These are phyloP conservation scores for Paramormyrops hopkinsi DNA, from an alignment of 2,797 vertebrate genomes.

Conservation along the genomic window DNA sequence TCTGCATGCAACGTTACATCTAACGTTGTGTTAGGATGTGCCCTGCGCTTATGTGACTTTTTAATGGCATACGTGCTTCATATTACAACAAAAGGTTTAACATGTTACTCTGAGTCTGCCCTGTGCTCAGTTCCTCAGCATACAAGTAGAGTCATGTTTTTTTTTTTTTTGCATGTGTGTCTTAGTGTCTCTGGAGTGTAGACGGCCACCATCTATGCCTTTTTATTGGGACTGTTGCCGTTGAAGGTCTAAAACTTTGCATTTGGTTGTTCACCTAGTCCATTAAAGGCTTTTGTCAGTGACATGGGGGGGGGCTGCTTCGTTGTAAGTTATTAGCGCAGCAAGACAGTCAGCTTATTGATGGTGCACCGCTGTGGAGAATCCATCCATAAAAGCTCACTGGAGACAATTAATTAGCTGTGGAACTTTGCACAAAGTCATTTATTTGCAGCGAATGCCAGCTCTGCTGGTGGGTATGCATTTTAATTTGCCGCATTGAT, in stretches of 20 bases:
- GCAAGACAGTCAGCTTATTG: conserved; percentile 20
- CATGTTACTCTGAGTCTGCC: not conserved
- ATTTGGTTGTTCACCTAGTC: not conserved
- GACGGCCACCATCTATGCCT: not conserved
- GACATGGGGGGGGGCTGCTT: not conserved
- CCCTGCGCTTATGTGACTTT: not conserved
- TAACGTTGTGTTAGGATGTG: not conserved
- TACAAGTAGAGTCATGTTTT: not conserved
- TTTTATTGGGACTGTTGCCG: not conserved
- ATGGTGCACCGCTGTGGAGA: conserved; percentile 9
- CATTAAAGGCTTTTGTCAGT: not conserved
- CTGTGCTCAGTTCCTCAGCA: not conserved
- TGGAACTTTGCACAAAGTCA: conserved; percentile 16
- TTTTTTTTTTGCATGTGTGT: not conserved
- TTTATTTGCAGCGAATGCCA: not conserved
- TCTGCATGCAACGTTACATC: not conserved
- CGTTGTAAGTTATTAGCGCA: not conserved
- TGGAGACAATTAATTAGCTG: conserved; percentile 28
- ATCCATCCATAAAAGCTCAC: conserved; percentile 20
- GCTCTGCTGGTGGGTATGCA: not conserved
- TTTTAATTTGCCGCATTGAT: conserved; percentile 14
- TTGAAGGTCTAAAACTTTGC: not conserved
- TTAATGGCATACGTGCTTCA: not conserved
- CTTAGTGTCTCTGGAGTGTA: not conserved
- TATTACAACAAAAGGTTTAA: not conserved